Conservation (phyloP, 2,888 invertebrate genomes). For the Arctia plantaginis region DNA sequence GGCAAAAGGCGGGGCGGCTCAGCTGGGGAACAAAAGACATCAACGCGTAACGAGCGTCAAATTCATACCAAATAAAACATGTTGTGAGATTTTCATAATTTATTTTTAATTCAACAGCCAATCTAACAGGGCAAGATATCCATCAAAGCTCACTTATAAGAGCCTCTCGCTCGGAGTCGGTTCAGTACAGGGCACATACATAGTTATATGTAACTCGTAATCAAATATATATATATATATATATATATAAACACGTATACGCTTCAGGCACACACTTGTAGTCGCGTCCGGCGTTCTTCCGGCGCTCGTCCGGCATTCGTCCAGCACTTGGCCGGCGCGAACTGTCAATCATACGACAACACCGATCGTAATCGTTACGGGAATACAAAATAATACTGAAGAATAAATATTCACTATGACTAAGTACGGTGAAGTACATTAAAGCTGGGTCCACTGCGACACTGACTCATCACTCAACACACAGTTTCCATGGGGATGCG, state of each 20-base stretch:
- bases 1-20: neutral
- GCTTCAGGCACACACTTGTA: constrained; percentile 19
- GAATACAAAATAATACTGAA: constrained; percentile 82
- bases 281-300: constrained; percentile 12
- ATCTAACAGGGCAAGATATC: constrained; percentile 72
- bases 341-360: constrained; percentile 48
- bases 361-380: constrained; percentile 66
- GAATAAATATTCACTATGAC: constrained; percentile 70
- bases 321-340: constrained; percentile 6
- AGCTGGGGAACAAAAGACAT: constrained; percentile 63
- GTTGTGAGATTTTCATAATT: constrained; percentile 51
- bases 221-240: too few relatives aligned
- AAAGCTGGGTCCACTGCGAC: constrained; percentile 43
- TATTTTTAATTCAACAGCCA: constrained; percentile 74
- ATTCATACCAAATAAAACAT: constrained; percentile 36
- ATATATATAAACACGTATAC: constrained; percentile 31
- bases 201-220: constrained; percentile 37
- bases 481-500: constrained; percentile 88
- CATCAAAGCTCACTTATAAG: constrained; percentile 41
- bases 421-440: constrained; percentile 55
- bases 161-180: constrained; percentile 26
- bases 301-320: constrained; percentile 4
- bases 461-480: constrained; percentile 74
- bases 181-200: constrained; percentile 31
- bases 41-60: constrained; percentile 59